A percentile compares a stretch with the other conserved stretches of the same genome.
phyloP scores from a whole-genome alignment of 1,140 invertebrate species.

The Philaenus spumarius region DNA sequence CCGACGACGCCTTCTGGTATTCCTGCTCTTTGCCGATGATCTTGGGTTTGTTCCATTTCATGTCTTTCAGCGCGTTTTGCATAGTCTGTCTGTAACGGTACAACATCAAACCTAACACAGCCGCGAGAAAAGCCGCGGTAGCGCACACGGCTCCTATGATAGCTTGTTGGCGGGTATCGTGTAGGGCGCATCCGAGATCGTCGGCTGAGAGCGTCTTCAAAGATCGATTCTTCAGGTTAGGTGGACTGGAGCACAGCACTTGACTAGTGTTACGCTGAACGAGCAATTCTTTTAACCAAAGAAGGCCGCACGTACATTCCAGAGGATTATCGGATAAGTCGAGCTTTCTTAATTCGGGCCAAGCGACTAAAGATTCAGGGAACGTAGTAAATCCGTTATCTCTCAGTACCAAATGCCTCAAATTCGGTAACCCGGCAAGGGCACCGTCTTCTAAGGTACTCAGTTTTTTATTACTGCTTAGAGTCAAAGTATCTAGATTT shows the following conservation, averaged over 20 bases:
- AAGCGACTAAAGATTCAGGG: slow-evolving; percentile 65
- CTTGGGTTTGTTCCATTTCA: slow-evolving; percentile 71
- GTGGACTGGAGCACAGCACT: slow-evolving; percentile 65
- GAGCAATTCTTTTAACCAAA: slow-evolving; percentile 73
- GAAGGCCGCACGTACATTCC: slow-evolving; percentile 67
- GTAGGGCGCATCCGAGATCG: slow-evolving; percentile 70
- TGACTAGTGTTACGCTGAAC: slow-evolving; percentile 59
- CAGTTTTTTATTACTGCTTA: slow-evolving; percentile 70
- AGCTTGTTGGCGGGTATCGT: slow-evolving; percentile 66
- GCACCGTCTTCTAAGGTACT: slow-evolving; percentile 62
- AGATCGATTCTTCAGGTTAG: slow-evolving; percentile 58
- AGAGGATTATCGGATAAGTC: slow-evolving; percentile 79
- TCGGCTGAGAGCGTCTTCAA: slow-evolving; percentile 61
- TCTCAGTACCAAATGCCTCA: slow-evolving; percentile 63
- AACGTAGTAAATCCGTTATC: slow-evolving; percentile 70
- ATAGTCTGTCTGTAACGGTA: slow-evolving; percentile 69
- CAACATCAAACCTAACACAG: slow-evolving; percentile 58
- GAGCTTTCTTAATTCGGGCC: slow-evolving; percentile 65
- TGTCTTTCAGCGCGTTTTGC: slow-evolving; percentile 69
- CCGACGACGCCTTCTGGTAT: slow-evolving; percentile 80
- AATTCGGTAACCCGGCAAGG: slow-evolving; percentile 65
- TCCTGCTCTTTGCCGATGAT: slow-evolving; percentile 74
- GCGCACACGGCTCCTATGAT: slow-evolving; percentile 67
- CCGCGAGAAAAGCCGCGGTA: slow-evolving; percentile 56
- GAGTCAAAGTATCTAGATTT: slow-evolving; percentile 67